These are phyloP conservation scores for Pelecanus crispus DNA, from an alignment of 2,113 vertebrate species.

Conservation along the genomic window DNA sequence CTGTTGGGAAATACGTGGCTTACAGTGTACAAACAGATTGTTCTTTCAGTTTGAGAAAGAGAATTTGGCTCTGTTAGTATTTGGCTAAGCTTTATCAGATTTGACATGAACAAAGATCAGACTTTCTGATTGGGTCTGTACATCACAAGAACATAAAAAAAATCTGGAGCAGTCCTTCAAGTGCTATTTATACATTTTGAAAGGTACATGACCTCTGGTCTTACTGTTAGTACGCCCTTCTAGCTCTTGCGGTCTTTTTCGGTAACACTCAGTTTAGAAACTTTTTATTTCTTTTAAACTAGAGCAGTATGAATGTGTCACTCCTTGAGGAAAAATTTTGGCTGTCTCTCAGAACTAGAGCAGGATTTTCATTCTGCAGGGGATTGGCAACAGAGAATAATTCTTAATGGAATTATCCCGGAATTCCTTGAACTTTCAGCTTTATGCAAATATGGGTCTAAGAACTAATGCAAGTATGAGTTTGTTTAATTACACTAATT, in stretches of 20 bases:
- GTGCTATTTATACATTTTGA: not conserved
- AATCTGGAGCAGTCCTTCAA: not conserved
- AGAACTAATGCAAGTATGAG: not conserved
- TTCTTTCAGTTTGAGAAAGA: conserved; percentile 2
- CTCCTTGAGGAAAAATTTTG: not conserved
- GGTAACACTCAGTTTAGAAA: not conserved
- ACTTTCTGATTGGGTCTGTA: not conserved
- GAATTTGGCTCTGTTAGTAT: not conserved
- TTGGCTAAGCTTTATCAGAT: not conserved
- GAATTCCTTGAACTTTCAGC: not conserved
- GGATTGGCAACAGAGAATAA: not conserved
- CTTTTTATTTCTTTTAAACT: not conserved
- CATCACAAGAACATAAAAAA: not conserved
- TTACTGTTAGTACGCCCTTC: not conserved
- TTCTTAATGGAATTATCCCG: not conserved
- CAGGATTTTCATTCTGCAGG: conserved; percentile 7
- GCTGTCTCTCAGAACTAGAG: not conserved
- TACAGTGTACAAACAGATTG: conserved; percentile 4
- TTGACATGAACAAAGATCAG: not conserved
- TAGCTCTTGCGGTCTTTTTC: not conserved
- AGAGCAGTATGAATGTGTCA: not conserved
- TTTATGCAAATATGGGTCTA: not conserved
- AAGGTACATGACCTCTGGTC: not conserved
- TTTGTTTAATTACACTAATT: not conserved
- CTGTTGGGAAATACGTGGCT: not conserved